phyloP scores from a whole-genome alignment of 35 echinoderm and acorn worm species.

The Holothuria glaberrima region DNA sequence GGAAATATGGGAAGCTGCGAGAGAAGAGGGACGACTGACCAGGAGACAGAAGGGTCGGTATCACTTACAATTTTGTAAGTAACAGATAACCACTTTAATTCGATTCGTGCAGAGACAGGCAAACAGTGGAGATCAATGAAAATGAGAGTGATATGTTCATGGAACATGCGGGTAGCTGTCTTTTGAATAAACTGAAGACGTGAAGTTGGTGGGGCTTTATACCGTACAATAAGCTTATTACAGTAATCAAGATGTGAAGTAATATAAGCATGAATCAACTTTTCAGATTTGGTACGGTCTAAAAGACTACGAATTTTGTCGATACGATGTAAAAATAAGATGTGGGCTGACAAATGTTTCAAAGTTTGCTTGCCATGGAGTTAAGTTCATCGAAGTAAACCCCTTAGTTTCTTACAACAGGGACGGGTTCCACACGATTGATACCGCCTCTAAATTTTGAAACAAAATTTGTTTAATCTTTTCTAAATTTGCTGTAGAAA shows the following conservation, averaged over 20 bases:
- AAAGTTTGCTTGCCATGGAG: slow-evolving; percentile 14
- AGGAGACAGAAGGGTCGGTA: not conserved
- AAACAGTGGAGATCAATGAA: slow-evolving; percentile 1
- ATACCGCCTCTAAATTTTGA: slow-evolving; percentile 2
- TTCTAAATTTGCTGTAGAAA: no score
- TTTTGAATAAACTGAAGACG: not conserved
- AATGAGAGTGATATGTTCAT: slow-evolving; percentile 1
- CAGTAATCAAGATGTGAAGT: slow-evolving; percentile 28
- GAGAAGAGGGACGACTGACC: not conserved
- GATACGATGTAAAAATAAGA: slow-evolving; percentile 5
- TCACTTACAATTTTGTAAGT: not conserved
- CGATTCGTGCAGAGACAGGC: no score
- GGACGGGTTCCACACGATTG: slow-evolving; percentile 8
- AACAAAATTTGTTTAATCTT: not conserved
- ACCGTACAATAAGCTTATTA: slow-evolving; percentile 16
- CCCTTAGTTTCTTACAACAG: not conserved
- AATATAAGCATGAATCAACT: slow-evolving; percentile 27
- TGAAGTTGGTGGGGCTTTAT: not conserved
- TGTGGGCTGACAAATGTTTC: slow-evolving; percentile 21
- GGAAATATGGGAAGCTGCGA: not conserved
- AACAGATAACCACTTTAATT: no score
- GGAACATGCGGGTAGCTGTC: not conserved
- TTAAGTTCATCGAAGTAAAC: slow-evolving; percentile 7
- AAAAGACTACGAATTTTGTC: slow-evolving; percentile 23
- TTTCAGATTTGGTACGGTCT: slow-evolving; percentile 6